These are phyloP conservation scores for Dipus sagitta DNA, from an alignment of 2,797 vertebrate genomes.

Conservation along the genomic window DNA sequence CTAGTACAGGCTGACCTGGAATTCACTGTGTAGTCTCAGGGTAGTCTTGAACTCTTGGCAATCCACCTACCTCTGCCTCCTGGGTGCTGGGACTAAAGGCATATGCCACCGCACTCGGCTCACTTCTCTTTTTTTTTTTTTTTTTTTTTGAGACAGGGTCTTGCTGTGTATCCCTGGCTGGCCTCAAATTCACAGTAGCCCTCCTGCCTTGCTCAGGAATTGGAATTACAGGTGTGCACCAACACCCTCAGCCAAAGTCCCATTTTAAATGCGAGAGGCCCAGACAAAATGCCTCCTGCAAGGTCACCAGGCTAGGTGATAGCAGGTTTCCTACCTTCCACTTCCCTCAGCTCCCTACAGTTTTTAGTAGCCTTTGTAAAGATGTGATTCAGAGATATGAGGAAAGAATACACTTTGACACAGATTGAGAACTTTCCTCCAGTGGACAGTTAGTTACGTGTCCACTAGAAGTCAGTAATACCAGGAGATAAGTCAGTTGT, in stretches of 20 bases:
- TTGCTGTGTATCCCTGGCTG: no score
- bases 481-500: constrained; percentile 46
- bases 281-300: not conserved
- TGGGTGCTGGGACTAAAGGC: no score
- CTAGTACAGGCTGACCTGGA: no score
- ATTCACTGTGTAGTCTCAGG: no score
- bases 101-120: no score
- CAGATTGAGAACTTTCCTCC: constrained; percentile 37
- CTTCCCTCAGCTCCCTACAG: not conserved
- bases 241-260: not conserved
- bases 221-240: not conserved
- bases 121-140: no score
- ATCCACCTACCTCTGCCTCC: no score
- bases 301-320: not conserved
- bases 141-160: no score
- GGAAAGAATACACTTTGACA: constrained; percentile 38
- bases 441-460: not conserved
- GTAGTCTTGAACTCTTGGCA: no score
- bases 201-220: not conserved
- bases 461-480: not conserved
- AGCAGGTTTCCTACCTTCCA: not conserved
- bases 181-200: not conserved
- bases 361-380: constrained; percentile 39
- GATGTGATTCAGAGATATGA: constrained; percentile 13
- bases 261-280: constrained; percentile 15